A percentile compares a stretch with the other conserved stretches of the same genome.
Conservation (phyloP, 2,888 invertebrate species). For the Psylliodes chrysocephalus region DNA sequence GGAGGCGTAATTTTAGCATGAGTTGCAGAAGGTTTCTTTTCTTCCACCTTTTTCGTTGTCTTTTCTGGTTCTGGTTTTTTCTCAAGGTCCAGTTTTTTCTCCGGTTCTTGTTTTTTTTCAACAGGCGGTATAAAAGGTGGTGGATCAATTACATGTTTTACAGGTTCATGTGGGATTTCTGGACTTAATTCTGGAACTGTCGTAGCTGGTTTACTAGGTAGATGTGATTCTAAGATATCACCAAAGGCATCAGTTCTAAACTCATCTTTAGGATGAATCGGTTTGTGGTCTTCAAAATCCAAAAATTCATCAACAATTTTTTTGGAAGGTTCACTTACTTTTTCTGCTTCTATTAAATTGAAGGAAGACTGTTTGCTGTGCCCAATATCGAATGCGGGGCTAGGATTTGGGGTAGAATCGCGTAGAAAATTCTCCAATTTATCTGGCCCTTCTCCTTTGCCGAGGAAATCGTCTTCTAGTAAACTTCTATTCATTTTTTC, state of each 20-base stretch:
- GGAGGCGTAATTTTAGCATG: conserved; percentile 62
- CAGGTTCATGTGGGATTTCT: too few species aligned
- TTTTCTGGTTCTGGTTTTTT: conserved; percentile 25
- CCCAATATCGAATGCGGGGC: conserved; percentile 23
- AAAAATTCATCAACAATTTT: conserved; percentile 35
- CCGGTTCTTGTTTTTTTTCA: conserved; percentile 28
- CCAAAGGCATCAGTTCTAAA: conserved; percentile 1
- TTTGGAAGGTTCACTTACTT: conserved; percentile 17
- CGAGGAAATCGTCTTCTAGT: conserved; percentile 60
- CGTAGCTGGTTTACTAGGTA: conserved; percentile 28
- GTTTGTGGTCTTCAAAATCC: conserved; percentile 34
- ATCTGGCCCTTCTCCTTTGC: conserved; percentile 55
- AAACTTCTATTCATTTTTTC: conserved; percentile 59
- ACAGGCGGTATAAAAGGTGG: conserved; percentile 4
- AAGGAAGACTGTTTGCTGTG: conserved; percentile 20
- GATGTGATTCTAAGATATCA: conserved; percentile 15
- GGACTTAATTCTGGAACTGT: conserved; percentile 12
- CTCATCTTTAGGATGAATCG: not conserved
- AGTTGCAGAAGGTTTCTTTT: conserved; percentile 32
- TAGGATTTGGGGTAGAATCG: conserved; percentile 46
- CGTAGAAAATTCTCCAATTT: conserved; percentile 58
- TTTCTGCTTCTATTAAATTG: conserved; percentile 26
- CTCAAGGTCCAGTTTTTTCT: conserved; percentile 15
- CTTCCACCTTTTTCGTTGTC: conserved; percentile 43
- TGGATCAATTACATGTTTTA: too few species aligned